phyloP scores from a whole-genome alignment of 2,888 invertebrate genomes.

The Andrena fulva region DNA sequence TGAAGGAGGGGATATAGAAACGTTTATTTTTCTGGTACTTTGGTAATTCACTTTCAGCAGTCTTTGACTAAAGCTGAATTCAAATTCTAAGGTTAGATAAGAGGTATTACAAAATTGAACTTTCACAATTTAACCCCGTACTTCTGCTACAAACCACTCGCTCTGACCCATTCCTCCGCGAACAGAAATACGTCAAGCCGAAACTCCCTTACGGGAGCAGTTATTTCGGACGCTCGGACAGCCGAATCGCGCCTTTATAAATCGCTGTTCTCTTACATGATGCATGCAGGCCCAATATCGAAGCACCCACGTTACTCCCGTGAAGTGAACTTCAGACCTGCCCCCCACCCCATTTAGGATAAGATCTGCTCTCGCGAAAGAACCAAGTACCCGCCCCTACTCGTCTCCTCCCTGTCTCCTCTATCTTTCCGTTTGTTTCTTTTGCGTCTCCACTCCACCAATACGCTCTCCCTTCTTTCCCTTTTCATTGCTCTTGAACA shows the following conservation, averaged over 20 bases:
- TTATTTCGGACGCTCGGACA: constrained; percentile 14
- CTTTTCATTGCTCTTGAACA: constrained; percentile 11
- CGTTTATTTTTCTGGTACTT: no score
- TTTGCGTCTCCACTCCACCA: not conserved
- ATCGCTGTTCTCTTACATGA: constrained; percentile 35
- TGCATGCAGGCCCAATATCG: constrained; percentile 2
- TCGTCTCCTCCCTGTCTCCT: not conserved
- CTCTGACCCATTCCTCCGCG: not conserved
- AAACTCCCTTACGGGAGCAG: constrained; percentile 5
- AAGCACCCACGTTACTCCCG: constrained; percentile 6
- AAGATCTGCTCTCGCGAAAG: constrained; percentile 63
- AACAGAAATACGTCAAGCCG: constrained; percentile 1
- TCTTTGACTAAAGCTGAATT: no score
- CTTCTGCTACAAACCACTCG: no score
- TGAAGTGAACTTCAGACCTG: not conserved
- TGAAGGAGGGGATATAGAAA: not conserved
- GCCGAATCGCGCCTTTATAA: constrained; percentile 6
- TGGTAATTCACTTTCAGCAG: no score
- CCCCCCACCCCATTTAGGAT: constrained; percentile 22
- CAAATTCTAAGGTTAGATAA: no score
- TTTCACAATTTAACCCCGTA: no score
- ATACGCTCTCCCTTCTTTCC: not conserved
- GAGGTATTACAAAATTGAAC: no score
- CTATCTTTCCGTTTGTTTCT: constrained; percentile 25
- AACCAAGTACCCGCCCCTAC: constrained; percentile 57